Percentiles rank a stretch among this genome's conserved stretches.
Evolutionary conservation across 2,888 invertebrate genomes (phyloP).

Genomic region (Andrena camellia): DNA sequence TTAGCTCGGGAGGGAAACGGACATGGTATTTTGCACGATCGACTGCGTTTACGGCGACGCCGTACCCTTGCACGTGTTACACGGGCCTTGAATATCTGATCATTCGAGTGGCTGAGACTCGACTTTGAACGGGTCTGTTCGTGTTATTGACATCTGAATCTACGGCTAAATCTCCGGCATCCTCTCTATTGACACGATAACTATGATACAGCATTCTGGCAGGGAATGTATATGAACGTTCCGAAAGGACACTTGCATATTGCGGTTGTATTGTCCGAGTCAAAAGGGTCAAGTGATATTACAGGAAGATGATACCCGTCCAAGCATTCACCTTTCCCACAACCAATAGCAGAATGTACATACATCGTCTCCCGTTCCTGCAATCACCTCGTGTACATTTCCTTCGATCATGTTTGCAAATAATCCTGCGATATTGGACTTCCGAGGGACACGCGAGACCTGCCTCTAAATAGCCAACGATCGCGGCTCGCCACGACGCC

Average conservation of each 20-base stretch:
- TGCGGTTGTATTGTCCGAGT: background rate
- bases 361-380: background rate
- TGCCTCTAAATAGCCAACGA: conserved; percentile 4
- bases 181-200: background rate
- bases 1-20: conserved; percentile 37
- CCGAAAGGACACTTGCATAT: background rate
- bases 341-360: background rate
- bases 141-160: conserved; percentile 5
- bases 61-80: background rate
- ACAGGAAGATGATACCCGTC: background rate
- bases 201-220: background rate
- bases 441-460: background rate
- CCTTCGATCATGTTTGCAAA: conserved; percentile 10
- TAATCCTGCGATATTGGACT: conserved; percentile 9
- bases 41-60: conserved; percentile 9
- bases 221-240: too few species aligned
- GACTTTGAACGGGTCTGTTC: background rate
- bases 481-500: background rate
- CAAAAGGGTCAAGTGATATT: background rate
- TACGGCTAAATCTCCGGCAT: background rate
- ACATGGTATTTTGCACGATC: conserved; percentile 50
- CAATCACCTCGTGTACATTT: conserved; percentile 5
- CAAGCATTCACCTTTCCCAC: background rate
- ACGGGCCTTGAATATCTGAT: conserved; percentile 20
- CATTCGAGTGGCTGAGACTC: background rate